Evolutionary conservation across 2,888 invertebrate species (phyloP), one percentile per base, ranked within the genome.

Genomic region (Caenorhabditis sulstoni): DNA sequence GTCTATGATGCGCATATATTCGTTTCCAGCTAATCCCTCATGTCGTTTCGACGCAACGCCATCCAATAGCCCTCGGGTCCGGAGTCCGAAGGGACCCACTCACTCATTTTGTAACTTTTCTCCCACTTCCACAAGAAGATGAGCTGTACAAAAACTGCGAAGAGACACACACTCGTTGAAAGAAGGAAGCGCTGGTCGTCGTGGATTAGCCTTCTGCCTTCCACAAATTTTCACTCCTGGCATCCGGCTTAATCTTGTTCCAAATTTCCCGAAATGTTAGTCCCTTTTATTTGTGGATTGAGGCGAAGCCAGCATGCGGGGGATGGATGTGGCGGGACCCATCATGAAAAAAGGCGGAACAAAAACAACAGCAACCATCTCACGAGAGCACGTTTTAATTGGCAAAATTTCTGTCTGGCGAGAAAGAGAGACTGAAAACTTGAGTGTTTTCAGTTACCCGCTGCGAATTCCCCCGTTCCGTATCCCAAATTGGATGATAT

Each of bases 1-100:
- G 73, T 73, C 64, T 73, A 73, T 73, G 73, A 73, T 73, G 73
- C 64, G 73, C 73, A 64, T 64, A 73, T 73, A 73, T 73, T 73
- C 73, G 73, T 64, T 73, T 73, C 64, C 73, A 73, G 73, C 64
- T 73, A 73, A 73, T 73, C 73, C 73, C 58, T 64, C 64, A 64
- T 73, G 73, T 73, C 73, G 73, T 64, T 73, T 73, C 58, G 73
- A 73, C 64, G 73, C 73, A 73, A 64, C 64, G 64, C 50, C 64
- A 73, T 73, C 49, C 35, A 61, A 70, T 70, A 53, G 70, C 70
- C 58, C 44, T 18, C 16, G 59, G 37, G 73, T 64, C 64, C 39
- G 22, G 20, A 50, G 50, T 50, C 29, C 29, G 29, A 29, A 29
- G 29, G 29, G 29, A 29, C 29, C 29, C 29, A 50, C 12, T 41